Percentiles rank a stretch among this genome's conserved stretches.
phyloP scores from a whole-genome alignment of 2,797 vertebrate species.

The Tragopan temminckii region DNA sequence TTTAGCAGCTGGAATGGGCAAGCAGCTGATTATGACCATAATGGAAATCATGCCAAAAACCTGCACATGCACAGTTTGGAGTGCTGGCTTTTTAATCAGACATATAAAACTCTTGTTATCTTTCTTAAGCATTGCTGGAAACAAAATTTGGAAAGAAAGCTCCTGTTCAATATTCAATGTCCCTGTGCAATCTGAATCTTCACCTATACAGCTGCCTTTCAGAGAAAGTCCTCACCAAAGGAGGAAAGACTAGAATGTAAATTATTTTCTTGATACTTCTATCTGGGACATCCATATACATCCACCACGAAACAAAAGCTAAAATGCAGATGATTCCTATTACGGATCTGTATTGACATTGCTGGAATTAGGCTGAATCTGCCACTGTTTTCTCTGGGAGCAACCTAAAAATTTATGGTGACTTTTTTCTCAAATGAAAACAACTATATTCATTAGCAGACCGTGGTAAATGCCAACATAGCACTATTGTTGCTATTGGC shows the following conservation, averaged over 20 bases:
- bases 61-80: neutral
- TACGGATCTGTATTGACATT: neutral
- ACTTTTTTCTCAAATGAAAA: slow-evolving; percentile 8
- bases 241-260: slow-evolving; percentile 33
- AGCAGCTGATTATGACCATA: slow-evolving; percentile 59
- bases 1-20: slow-evolving; percentile 66
- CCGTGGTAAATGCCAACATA: neutral
- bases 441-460: neutral
- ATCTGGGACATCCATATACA: neutral
- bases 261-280: slow-evolving; percentile 10
- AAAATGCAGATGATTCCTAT: neutral
- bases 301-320: neutral
- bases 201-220: slow-evolving; percentile 29
- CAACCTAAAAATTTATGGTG: neutral
- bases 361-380: neutral
- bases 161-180: slow-evolving; percentile 44
- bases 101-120: slow-evolving; percentile 43
- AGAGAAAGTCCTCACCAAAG: neutral
- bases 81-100: slow-evolving; percentile 52
- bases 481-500: neutral
- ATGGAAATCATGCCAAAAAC: slow-evolving; percentile 39
- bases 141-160: slow-evolving; percentile 58
- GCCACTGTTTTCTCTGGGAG: neutral
- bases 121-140: slow-evolving; percentile 60
- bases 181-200: slow-evolving; percentile 7